Evolutionary conservation across 2,797 vertebrate species (phyloP), one percentile per base, ranked within the genome.

Genomic region (Bradypodion ventrale): DNA sequence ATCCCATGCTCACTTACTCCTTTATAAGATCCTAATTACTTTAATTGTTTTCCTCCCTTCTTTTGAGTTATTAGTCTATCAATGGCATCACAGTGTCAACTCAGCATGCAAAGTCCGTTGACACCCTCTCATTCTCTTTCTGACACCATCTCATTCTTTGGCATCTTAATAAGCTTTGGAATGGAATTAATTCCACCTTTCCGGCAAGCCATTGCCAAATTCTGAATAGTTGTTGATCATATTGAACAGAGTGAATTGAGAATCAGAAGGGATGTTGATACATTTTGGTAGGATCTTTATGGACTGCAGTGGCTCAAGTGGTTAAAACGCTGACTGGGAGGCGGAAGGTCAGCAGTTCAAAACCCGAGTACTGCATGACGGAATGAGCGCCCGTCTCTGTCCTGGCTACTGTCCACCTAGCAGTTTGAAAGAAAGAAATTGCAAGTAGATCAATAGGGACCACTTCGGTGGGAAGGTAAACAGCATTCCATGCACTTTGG

Each of bases 1-100:
- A 77, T 3, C 65, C 65, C 49, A 42, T 2, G 29, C 63, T 56
- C 35, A 40, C 72, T 83, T 32, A 66, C 44, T 40, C 1, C 40
- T 9, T 69, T 25, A 19, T 23, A 69, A 76, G 49, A 12, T 44
- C 23, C 40, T 83, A 77, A 83, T 77, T 83, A 49, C 12, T 69
- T 69, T 83, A 83, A 83, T 83, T 69, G 65, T 77, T 69, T 23
- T 27, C 82, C 35, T 77, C 29, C 75, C 65, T 77, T 44, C 25
- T 42, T 69, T 29, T 35, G 29, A 29, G 49, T 42, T 59, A 77
- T 77, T 77, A 77, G 65, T 60, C 4, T 77, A 83, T 83, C 74
- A 77, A 60, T 77, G 65, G 27, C 35, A 77, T 32, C 69, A 73
- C 21, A 35, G 10, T 62, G n/a, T 74, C 32, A 73, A 70, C 46